Percentiles rank a stretch among this genome's conserved stretches.
Conservation (phyloP, 2,888 invertebrate genomes). For the Netelia melanura region DNA sequence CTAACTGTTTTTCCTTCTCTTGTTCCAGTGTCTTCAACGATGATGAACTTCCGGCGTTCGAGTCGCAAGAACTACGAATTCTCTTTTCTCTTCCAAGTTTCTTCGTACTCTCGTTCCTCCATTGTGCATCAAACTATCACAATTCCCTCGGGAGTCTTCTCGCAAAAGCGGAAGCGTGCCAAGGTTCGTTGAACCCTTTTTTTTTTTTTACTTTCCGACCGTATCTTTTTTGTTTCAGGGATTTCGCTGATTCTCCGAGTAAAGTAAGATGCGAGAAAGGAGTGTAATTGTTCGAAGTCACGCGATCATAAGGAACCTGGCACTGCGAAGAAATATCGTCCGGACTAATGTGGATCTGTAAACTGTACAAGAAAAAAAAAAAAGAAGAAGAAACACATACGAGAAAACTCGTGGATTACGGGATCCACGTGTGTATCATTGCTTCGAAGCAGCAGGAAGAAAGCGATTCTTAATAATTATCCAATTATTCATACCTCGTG, state of each 20-base stretch:
- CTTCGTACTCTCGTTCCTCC: conserved; percentile 4
- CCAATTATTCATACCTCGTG: conserved; percentile 47
- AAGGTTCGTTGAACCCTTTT: conserved; percentile 42
- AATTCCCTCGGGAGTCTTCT: conserved; percentile 6
- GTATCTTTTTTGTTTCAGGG: background rate
- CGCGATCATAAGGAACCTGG: conserved; percentile 52
- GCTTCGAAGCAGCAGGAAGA: conserved; percentile 69
- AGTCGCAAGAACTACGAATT: too few species aligned
- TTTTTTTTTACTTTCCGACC: background rate
- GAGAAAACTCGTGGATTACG: conserved; percentile 21
- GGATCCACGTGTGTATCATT: conserved; percentile 35
- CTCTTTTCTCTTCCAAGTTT: background rate
- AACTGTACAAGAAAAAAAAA: background rate
- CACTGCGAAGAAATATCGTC: conserved; percentile 36
- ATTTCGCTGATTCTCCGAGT: conserved; percentile 21
- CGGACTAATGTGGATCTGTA: background rate
- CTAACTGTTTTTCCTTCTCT: background rate
- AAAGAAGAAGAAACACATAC: background rate
- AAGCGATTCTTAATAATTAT: conserved; percentile 68
- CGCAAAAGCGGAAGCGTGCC: conserved; percentile 21
- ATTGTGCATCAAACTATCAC: conserved; percentile 10
- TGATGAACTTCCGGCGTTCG: conserved; percentile 2
- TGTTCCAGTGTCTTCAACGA: background rate
- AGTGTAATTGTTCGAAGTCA: conserved; percentile 40
- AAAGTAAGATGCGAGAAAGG: conserved; percentile 9